Conservation (phyloP, 2,888 invertebrate genomes). For the Conchocele bisecta region DNA sequence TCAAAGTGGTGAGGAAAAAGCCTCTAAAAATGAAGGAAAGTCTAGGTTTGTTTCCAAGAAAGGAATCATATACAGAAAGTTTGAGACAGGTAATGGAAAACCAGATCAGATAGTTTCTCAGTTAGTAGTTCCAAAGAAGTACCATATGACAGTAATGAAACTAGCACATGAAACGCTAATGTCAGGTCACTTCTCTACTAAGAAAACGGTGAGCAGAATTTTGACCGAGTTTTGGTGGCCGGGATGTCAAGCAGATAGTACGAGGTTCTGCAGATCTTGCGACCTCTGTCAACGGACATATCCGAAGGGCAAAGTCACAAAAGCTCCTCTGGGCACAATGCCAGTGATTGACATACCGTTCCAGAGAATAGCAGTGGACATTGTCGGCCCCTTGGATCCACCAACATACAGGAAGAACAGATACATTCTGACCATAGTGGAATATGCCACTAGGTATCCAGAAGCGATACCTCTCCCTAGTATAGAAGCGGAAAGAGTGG, state of each 20-base stretch:
- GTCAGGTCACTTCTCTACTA: conserved; percentile 11
- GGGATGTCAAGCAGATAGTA: conserved; percentile 39
- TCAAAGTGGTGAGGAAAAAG: background rate
- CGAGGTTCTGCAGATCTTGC: conserved; percentile 44
- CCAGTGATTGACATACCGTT: conserved; percentile 56
- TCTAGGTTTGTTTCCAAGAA: conserved; percentile 10
- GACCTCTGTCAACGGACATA: conserved; percentile 40
- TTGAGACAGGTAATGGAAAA: conserved; percentile 9
- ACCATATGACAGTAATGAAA: conserved; percentile 29
- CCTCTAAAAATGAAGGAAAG: background rate
- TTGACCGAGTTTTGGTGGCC: conserved; percentile 55
- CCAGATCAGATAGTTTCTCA: conserved; percentile 1
- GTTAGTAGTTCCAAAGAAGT: conserved; percentile 43
- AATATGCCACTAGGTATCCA: conserved; percentile 38
- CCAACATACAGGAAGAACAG: conserved; percentile 34
- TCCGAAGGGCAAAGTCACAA: conserved; percentile 38
- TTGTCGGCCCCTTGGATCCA: conserved; percentile 51
- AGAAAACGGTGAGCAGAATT: background rate
- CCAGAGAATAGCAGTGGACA: conserved; percentile 48
- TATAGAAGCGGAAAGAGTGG: conserved; percentile 39
- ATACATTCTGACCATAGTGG: conserved; percentile 39
- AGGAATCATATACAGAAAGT: conserved; percentile 29
- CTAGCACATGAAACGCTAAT: conserved; percentile 53
- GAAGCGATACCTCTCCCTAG: conserved; percentile 15
- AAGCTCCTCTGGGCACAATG: conserved; percentile 47